A percentile compares a stretch with the other conserved stretches of the same genome.
phyloP scores from a whole-genome alignment of 2,797 vertebrate genomes.

The Microchirus variegatus region DNA sequence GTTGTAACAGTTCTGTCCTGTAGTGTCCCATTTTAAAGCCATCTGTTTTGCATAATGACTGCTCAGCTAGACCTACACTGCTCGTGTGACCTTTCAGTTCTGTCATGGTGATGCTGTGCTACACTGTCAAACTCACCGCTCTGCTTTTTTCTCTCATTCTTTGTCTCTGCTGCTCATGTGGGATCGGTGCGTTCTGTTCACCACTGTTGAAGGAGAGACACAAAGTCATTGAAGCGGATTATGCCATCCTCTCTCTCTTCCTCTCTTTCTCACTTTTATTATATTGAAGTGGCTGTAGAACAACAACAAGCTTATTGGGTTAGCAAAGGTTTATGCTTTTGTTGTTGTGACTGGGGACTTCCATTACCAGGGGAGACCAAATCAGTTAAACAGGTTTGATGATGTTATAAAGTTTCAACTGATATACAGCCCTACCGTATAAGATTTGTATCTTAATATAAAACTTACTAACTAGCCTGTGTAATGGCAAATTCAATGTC shows the following conservation, averaged over 20 bases:
- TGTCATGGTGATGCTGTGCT: conserved; percentile 39
- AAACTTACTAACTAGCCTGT: too few species aligned
- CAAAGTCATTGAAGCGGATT: conserved; percentile 69
- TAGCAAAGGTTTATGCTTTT: conserved; percentile 50
- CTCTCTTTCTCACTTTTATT: conserved; percentile 34
- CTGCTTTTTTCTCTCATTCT: conserved; percentile 52
- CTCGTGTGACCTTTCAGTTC: conserved; percentile 52
- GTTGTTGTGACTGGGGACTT: conserved; percentile 22
- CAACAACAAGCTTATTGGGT: conserved; percentile 53
- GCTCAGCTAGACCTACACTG: conserved; percentile 31
- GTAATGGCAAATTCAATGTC: too few species aligned
- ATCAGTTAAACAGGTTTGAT: neutral
- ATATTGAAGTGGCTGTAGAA: conserved; percentile 37
- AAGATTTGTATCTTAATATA: too few species aligned
- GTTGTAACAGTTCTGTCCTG: neutral
- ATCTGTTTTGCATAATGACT: conserved; percentile 17
- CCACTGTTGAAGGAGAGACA: conserved; percentile 68
- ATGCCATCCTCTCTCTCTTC: conserved; percentile 37
- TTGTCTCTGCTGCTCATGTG: conserved; percentile 59
- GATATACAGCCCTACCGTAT: too few species aligned
- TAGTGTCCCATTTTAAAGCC: conserved; percentile 11
- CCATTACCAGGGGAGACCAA: neutral
- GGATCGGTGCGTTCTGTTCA: conserved; percentile 69
- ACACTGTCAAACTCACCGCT: conserved; percentile 44
- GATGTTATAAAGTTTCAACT: neutral